These are phyloP conservation scores for Syrmaticus mikado DNA, from an alignment of 2,113 vertebrate genomes.

Conservation along the genomic window DNA sequence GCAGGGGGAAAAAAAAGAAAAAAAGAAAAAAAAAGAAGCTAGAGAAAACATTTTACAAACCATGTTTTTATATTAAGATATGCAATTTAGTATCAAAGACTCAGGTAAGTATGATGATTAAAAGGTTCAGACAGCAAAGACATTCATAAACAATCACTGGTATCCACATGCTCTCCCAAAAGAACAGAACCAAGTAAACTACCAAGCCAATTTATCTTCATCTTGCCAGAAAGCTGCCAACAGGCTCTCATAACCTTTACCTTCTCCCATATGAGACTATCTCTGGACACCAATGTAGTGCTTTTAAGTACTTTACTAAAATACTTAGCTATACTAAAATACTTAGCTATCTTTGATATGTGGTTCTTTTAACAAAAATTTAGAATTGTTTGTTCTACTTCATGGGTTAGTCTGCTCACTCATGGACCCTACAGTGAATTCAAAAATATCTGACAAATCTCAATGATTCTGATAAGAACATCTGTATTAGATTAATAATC, in stretches of 20 bases:
- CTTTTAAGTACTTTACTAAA: not conserved
- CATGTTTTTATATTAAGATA: not conserved
- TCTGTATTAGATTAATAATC: not conserved
- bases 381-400: not conserved
- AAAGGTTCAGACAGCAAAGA: not conserved
- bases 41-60: not conserved
- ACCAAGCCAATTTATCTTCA: not conserved
- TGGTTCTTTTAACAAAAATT: not conserved
- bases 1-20: not conserved
- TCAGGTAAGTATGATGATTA: not conserved
- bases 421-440: not conserved
- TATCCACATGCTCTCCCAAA: not conserved
- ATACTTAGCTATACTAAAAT: not conserved
- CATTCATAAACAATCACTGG: not conserved
- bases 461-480: not conserved
- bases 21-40: not conserved
- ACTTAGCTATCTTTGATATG: not conserved
- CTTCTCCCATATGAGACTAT: not conserved
- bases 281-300: not conserved
- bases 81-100: not conserved
- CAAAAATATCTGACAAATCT: not conserved
- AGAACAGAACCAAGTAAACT: not conserved
- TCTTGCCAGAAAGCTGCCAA: not conserved
- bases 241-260: not conserved
- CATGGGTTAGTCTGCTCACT: not conserved